Percentiles rank a stretch among this genome's conserved stretches.
Conservation (phyloP, 2,797 vertebrate genomes). For the Arrhamphus sclerolepis region DNA sequence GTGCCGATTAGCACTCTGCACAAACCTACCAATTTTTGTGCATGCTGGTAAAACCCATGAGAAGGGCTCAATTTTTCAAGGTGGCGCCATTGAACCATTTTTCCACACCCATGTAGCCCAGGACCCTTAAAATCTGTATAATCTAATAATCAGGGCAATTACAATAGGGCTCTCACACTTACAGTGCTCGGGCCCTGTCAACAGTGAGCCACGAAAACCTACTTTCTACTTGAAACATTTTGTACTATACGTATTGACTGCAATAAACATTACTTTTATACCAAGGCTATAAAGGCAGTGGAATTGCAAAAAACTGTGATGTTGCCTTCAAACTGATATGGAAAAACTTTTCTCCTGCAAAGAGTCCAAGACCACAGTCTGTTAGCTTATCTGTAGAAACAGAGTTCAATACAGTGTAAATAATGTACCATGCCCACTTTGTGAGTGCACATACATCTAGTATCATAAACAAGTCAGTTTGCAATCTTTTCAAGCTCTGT, state of each 20-base stretch:
- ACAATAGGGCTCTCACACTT: no score
- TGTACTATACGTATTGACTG: conserved; percentile 2
- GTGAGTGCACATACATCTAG: conserved; percentile 20
- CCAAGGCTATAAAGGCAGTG: conserved; percentile 6
- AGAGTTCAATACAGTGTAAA: conserved; percentile 40
- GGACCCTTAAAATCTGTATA: no score
- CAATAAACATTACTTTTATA: conserved; percentile 1
- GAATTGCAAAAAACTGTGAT: conserved; percentile 5
- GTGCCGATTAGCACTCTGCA: no score
- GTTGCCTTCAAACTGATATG: conserved; percentile 24
- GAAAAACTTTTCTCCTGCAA: background rate
- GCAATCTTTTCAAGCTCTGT: conserved; percentile 28
- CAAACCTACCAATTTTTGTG: no score
- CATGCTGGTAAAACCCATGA: no score
- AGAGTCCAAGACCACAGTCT: conserved; percentile 27
- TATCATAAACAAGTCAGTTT: conserved; percentile 44
- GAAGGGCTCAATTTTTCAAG: no score
- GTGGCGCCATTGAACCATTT: no score
- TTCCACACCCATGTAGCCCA: no score
- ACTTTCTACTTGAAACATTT: conserved; percentile 12
- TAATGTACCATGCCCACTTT: conserved; percentile 24
- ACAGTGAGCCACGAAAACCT: conserved; percentile 6
- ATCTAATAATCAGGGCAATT: no score
- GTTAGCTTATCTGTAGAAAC: conserved; percentile 43
- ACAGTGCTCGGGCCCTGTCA: no score